Base-by-base conservation (phyloP, 2,113 vertebrate species). In the Morone chrysops region DNA sequence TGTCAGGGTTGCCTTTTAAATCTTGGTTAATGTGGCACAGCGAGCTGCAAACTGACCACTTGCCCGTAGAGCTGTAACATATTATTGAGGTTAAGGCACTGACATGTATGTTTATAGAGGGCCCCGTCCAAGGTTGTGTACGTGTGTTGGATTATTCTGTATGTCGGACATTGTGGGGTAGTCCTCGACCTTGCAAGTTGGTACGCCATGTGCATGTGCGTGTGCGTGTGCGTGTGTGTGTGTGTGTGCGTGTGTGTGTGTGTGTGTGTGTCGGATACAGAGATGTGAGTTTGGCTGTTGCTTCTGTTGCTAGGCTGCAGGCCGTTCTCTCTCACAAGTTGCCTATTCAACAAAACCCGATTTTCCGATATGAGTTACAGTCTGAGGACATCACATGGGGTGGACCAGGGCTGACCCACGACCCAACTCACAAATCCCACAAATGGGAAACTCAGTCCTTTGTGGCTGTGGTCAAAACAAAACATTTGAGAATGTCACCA, bases 281-380 rank as follows among this genome's bases (percentile, higher is more conserved):
- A 20, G 45, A 25, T 25, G 77, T 38, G 43, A 65, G 79, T 36
- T 75, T 80, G 81, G 85, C 72, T 68, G 50, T 73, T 38, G 45
- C 66, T 25, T 57, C 80, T 84, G 83, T 89, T 80, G 75, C 78
- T 82, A 91, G 86, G 87, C 90, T 87, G 68, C 41, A 54, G 31
- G 68, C 65, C 75, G 31, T 54, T 75, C 77, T 77, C 61, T 73
- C 71, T 76, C 69, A 83, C 87, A 80, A 84, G 67, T 67, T 83
- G 53, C 77, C 81, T 75, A 66, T 86, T 89, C 79, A 83, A 75
- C 69, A 53, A 79, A 51, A 66, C 3, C 22, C 9, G 59, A 47
- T 61, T 47, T 68, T 75, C 25, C 2, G 17, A 53, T 59, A 59
- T 5, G 45, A 73, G 69, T 20, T 72, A 5, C 56, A 65, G 60